phyloP scores from a whole-genome alignment of 2,888 invertebrate species.

The Cephonodes hylas region DNA sequence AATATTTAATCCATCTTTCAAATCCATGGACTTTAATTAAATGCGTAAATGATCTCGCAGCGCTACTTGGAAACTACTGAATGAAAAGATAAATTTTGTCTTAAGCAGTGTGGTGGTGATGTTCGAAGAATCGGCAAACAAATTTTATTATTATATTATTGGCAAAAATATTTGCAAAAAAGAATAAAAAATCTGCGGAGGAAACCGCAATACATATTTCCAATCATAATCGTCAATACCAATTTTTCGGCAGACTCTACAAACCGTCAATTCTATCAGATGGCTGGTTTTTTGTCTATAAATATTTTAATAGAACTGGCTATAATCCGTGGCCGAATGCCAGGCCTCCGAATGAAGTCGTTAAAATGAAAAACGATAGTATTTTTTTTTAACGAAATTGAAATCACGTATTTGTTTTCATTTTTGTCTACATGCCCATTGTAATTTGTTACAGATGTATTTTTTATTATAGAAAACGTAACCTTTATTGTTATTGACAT shows the following conservation, averaged over 20 bases:
- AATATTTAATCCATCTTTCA: too few relatives aligned
- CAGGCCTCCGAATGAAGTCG: slow-evolving; percentile 1
- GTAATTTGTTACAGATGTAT: too few relatives aligned
- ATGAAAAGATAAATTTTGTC: too few relatives aligned
- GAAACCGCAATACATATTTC: neutral
- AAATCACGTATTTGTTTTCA: neutral
- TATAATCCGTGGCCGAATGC: slow-evolving; percentile 9
- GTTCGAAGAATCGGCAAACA: too few relatives aligned
- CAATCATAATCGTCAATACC: neutral
- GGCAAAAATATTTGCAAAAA: neutral
- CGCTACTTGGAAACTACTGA: too few relatives aligned
- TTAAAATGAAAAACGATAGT: slow-evolving; percentile 1
- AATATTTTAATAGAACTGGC: slow-evolving; percentile 5
- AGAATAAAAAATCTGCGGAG: neutral
- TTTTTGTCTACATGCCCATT: neutral
- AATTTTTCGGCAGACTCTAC: neutral
- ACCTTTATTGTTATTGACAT: too few relatives aligned
- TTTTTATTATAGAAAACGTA: too few relatives aligned
- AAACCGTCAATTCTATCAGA: neutral
- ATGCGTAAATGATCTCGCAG: too few relatives aligned
- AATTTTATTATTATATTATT: neutral
- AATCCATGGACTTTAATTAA: too few relatives aligned
- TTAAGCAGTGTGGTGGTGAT: too few relatives aligned
- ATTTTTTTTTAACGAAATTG: neutral
- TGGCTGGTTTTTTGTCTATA: neutral